Evolutionary conservation across 2,888 invertebrate species (phyloP).

Genomic region (Hemistola chrysoprasaria): DNA sequence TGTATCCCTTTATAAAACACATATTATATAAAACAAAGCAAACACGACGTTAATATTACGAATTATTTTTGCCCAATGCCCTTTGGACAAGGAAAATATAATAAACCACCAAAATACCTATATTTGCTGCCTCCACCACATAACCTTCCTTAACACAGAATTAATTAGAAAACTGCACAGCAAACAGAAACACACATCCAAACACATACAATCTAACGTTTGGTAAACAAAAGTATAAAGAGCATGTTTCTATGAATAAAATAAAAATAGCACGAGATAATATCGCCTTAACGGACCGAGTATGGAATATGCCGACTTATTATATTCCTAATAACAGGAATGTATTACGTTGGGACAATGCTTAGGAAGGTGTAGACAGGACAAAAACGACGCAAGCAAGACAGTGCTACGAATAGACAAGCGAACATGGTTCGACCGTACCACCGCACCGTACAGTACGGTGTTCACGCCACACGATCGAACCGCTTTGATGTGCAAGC

Average conservation of each 20-base stretch:
- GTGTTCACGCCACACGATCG: too few relatives aligned
- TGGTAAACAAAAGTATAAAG: slow-evolving; percentile 79
- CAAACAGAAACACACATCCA: slow-evolving; percentile 23
- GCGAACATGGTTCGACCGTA: too few relatives aligned
- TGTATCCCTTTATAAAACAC: too few relatives aligned
- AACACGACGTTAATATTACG: too few relatives aligned
- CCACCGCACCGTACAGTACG: too few relatives aligned
- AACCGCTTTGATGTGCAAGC: too few relatives aligned
- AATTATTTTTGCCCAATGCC: too few relatives aligned
- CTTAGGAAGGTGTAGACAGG: slow-evolving; percentile 38
- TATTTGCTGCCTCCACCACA: too few relatives aligned
- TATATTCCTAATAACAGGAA: slow-evolving; percentile 75
- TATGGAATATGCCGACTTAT: slow-evolving; percentile 75
- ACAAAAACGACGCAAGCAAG: slow-evolving; percentile 15
- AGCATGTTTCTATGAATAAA: slow-evolving; percentile 77
- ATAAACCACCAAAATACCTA: too few relatives aligned
- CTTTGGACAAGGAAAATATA: background rate
- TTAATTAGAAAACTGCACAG: slow-evolving; percentile 16
- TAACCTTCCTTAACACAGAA: background rate
- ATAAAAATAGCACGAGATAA: slow-evolving; percentile 77
- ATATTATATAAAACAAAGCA: too few relatives aligned
- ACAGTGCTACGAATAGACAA: too few relatives aligned
- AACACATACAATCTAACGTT: slow-evolving; percentile 21
- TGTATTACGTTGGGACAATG: slow-evolving; percentile 64
- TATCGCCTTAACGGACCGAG: slow-evolving; percentile 70